Evolutionary conservation across 2,888 invertebrate genomes (phyloP).

Genomic region (Acleris literana): DNA sequence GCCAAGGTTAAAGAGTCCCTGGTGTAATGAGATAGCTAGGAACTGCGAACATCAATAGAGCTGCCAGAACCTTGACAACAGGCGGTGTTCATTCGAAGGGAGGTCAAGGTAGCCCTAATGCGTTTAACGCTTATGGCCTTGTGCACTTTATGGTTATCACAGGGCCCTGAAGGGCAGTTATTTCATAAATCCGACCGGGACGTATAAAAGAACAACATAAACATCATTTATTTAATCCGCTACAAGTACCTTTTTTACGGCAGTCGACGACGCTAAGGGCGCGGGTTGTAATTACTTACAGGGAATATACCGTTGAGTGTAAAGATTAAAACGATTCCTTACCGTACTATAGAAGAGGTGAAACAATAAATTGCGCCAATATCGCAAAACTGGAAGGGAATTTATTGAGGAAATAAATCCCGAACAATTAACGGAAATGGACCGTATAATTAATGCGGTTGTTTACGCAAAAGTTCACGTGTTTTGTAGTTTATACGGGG

Average conservation of each 20-base stretch:
- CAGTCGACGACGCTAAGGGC: background rate
- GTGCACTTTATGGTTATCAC: constrained; percentile 67
- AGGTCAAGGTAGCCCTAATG: constrained; percentile 71
- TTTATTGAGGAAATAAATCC: constrained; percentile 44
- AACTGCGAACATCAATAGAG: constrained; percentile 54
- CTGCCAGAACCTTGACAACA: constrained; percentile 63
- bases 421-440: constrained; percentile 44
- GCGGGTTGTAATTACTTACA: background rate
- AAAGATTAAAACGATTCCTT: constrained; percentile 5
- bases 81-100: constrained; percentile 49
- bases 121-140: constrained; percentile 61
- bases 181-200: constrained; percentile 49
- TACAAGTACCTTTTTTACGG: background rate
- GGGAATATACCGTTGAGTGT: background rate
- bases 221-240: background rate
- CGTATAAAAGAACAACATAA: constrained; percentile 42
- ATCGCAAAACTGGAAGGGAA: constrained; percentile 39
- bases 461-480: constrained; percentile 42
- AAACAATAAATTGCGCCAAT: constrained; percentile 33
- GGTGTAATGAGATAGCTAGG: constrained; percentile 50
- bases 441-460: constrained; percentile 47
- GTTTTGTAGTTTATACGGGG: constrained; percentile 31
- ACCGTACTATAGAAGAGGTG: constrained; percentile 9
- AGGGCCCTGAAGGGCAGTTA: constrained; percentile 50
- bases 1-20: constrained; percentile 48